These are phyloP conservation scores for Rhopilema esculentum DNA, from an alignment of 30 jellyfish, hydroid and myxozoan genomes.

Conservation along the genomic window DNA sequence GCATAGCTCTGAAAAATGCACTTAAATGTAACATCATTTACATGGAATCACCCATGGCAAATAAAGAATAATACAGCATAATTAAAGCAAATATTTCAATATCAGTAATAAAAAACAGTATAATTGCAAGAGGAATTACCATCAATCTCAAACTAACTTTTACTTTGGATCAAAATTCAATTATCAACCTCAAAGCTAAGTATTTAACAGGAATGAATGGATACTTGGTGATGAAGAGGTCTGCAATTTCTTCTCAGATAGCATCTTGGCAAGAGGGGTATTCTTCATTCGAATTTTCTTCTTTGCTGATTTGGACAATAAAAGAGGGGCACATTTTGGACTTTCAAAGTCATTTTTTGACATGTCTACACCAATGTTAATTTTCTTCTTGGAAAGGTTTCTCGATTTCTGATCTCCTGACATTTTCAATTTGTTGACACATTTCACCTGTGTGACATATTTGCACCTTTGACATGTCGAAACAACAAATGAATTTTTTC, in stretches of 20 bases:
- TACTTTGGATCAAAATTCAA: too few relatives aligned
- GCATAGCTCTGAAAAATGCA: too few relatives aligned
- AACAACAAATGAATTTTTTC: background rate
- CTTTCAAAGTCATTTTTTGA: background rate
- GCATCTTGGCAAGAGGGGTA: background rate
- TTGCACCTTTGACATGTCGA: background rate
- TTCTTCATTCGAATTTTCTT: background rate
- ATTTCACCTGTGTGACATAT: background rate
- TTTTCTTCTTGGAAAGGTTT: background rate
- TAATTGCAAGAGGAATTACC: too few relatives aligned
- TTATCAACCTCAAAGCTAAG: background rate
- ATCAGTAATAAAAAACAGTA: too few relatives aligned
- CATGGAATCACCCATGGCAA: too few relatives aligned
- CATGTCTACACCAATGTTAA: background rate
- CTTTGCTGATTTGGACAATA: background rate
- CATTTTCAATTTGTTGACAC: background rate
- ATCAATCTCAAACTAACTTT: too few relatives aligned
- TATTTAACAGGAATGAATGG: background rate
- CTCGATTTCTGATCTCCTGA: background rate
- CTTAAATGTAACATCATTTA: too few relatives aligned
- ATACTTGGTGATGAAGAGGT: background rate
- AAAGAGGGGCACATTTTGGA: background rate
- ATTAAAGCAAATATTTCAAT: too few relatives aligned
- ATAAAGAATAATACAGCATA: too few relatives aligned
- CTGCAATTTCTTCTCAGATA: background rate